Conservation (phyloP, 2,797 vertebrate species). For the Erethizon dorsatum region DNA sequence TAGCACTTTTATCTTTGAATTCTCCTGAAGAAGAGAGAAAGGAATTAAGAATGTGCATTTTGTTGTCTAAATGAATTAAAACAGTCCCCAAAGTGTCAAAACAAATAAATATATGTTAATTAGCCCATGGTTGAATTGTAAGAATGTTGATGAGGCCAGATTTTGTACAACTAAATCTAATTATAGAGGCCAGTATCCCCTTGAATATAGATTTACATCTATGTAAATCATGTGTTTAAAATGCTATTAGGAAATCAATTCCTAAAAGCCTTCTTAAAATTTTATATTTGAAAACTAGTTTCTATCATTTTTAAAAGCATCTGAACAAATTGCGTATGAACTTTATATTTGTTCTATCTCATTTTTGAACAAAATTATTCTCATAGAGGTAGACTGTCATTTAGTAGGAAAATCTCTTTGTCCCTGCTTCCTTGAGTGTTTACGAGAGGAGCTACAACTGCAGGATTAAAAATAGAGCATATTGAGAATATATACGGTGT, state of each 20-base stretch:
- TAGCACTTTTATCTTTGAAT: constrained; percentile 38
- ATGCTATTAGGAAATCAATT: constrained; percentile 5
- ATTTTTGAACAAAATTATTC: neutral
- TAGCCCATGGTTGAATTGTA: constrained; percentile 17
- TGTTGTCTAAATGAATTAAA: constrained; percentile 46
- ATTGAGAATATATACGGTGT: fast-evolving
- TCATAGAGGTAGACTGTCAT: neutral
- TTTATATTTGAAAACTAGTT: neutral
- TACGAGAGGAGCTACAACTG: neutral
- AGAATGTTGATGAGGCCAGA: constrained; percentile 28
- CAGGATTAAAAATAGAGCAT: neutral
- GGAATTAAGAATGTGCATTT: constrained; percentile 62
- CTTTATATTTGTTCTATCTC: neutral
- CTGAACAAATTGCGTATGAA: neutral
- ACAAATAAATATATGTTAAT: constrained; percentile 76
- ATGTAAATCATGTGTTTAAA: constrained; percentile 36
- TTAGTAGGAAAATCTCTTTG: neutral
- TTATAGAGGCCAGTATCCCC: constrained; percentile 27
- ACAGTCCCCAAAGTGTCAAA: constrained; percentile 41
- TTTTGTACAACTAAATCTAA: constrained; percentile 60
- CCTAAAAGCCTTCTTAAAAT: constrained; percentile 43
- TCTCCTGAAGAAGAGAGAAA: constrained; percentile 55
- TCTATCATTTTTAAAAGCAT: neutral
- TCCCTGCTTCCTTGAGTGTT: neutral
- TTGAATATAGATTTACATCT: neutral